These are phyloP conservation scores for Drosophila borborema DNA, from an alignment of 2,888 invertebrate genomes.

Conservation along the genomic window DNA sequence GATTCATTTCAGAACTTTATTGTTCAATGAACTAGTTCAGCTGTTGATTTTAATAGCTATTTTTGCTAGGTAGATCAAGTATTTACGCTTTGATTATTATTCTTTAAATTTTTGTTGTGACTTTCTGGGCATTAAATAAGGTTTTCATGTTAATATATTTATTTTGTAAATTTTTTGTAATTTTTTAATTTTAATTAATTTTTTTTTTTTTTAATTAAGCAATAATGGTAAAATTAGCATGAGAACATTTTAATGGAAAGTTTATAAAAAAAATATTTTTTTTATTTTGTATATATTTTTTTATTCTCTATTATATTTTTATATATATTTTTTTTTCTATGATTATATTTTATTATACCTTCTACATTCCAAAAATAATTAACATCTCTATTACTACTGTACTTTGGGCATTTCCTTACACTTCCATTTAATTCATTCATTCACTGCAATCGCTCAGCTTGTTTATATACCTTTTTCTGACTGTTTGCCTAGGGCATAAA, in stretches of 20 bases:
- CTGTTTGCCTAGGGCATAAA: constrained; percentile 27
- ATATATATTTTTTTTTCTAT: too few species aligned
- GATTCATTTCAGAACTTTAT: background rate
- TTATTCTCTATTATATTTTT: too few species aligned
- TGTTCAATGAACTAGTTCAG: background rate
- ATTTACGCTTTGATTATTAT: too few species aligned
- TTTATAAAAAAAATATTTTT: background rate
- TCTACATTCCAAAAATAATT: background rate
- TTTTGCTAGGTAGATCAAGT: too few species aligned
- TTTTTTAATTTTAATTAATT: too few species aligned
- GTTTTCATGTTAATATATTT: background rate
- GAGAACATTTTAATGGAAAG: background rate
- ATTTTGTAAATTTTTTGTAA: too few species aligned
- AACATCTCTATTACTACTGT: background rate
- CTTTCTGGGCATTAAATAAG: background rate
- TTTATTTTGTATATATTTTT: background rate
- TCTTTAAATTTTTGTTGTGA: too few species aligned
- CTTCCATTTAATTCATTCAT: background rate
- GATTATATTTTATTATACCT: too few species aligned
- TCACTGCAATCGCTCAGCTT: background rate
- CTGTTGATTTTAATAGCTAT: too few species aligned
- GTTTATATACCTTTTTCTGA: background rate
- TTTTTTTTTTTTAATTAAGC: background rate
- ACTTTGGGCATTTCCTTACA: background rate
- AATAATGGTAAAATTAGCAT: too few species aligned